Evolutionary conservation across 2,888 invertebrate genomes (phyloP).

Genomic region (Drosophila yooni): DNA sequence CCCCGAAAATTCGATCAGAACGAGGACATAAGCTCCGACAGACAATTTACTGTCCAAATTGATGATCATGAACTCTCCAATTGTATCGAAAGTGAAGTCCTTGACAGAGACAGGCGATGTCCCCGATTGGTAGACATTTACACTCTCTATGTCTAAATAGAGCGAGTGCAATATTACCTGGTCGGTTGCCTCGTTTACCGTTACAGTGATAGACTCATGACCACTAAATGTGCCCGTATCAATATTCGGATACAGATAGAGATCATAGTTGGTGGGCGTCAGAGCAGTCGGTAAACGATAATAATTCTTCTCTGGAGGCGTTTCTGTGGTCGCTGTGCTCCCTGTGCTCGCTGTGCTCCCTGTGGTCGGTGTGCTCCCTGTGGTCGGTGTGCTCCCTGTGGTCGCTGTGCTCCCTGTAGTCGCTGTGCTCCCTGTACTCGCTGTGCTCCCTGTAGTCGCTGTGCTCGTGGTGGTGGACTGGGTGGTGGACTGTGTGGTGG

Average conservation of each 20-base stretch:
- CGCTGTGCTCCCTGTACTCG: too few relatives aligned
- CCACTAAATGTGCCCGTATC: conserved; percentile 87
- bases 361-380: not conserved
- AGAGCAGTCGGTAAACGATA: conserved; percentile 87
- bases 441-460: too few relatives aligned
- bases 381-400: too few relatives aligned
- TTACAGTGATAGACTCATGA: conserved; percentile 86
- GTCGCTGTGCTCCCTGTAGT: too few relatives aligned
- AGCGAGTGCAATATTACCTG: conserved; percentile 88
- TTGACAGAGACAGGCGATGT: conserved; percentile 62
- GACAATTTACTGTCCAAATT: conserved; percentile 66
- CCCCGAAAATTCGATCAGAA: conserved; percentile 87
- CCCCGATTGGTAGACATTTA: conserved; percentile 57
- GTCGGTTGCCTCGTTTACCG: conserved; percentile 85
- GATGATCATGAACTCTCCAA: conserved; percentile 80
- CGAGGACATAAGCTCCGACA: conserved; percentile 24
- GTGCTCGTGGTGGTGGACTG: too few relatives aligned
- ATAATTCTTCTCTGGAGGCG: conserved; percentile 66
- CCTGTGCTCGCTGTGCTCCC: not conserved
- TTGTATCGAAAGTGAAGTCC: conserved; percentile 56
- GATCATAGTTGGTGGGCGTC: conserved; percentile 88
- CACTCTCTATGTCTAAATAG: conserved; percentile 85
- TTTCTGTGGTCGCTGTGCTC: conserved; percentile 10
- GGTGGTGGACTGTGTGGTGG: too few relatives aligned
- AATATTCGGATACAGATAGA: conserved; percentile 89